These are phyloP conservation scores for Hippocampus guttulatus DNA, from an alignment of 2,113 vertebrate genomes.

Conservation along the genomic window DNA sequence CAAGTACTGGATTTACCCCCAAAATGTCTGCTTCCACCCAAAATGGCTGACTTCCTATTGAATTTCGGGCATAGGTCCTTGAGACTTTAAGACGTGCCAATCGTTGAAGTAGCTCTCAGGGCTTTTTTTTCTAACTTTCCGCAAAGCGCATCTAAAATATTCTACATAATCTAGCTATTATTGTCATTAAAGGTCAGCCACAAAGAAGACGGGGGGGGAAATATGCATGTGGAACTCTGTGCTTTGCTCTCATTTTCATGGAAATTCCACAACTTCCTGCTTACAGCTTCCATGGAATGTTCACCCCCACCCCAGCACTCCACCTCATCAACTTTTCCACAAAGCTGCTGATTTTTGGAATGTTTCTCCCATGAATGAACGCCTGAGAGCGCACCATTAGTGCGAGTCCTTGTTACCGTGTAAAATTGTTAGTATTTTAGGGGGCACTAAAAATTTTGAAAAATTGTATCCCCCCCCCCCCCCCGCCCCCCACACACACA, in stretches of 20 bases:
- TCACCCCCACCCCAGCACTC: slow-evolving; percentile 41
- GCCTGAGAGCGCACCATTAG: neutral
- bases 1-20: too few species aligned
- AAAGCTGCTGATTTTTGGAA: slow-evolving; percentile 61
- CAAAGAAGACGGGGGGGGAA: slow-evolving; percentile 58
- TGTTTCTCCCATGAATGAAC: slow-evolving; percentile 44
- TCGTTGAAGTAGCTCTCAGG: neutral
- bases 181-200: neutral
- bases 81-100: too few species aligned
- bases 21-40: too few species aligned
- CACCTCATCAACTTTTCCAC: slow-evolving; percentile 62
- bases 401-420: neutral
- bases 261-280: slow-evolving; percentile 77
- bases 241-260: slow-evolving; percentile 72
- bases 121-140: neutral
- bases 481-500: too few species aligned
- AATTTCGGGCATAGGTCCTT: too few species aligned
- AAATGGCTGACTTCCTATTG: too few species aligned
- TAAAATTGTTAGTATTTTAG: neutral
- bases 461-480: too few species aligned
- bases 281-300: slow-evolving; percentile 64
- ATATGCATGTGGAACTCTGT: slow-evolving; percentile 50
- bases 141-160: neutral
- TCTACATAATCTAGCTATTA: neutral
- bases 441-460: too few species aligned